Conservation (phyloP, 2,113 vertebrate species). For the Meles meles region DNA sequence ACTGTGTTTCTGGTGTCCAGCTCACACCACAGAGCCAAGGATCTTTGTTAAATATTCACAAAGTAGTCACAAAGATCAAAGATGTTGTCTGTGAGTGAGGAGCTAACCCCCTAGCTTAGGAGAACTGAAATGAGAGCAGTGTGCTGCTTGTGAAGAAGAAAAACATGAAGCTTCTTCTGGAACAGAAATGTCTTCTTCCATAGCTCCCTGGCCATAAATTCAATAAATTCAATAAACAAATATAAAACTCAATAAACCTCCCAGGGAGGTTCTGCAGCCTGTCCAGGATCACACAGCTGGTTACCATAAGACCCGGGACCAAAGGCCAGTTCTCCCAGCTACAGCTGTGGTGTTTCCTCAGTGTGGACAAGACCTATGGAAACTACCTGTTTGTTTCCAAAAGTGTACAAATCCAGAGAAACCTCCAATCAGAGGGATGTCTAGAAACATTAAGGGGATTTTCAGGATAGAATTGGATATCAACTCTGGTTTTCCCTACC, state of each 20-base stretch:
- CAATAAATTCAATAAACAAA: background rate
- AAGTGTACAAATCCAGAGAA: background rate
- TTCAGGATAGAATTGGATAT: background rate
- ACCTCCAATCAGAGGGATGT: background rate
- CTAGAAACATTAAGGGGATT: background rate
- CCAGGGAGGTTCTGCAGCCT: background rate
- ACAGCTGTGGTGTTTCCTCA: rapidly evolving
- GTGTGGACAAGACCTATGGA: background rate
- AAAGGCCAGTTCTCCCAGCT: background rate
- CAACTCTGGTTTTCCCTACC: no score
- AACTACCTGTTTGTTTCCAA: background rate
- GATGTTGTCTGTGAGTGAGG: background rate
- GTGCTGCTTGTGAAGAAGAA: no score
- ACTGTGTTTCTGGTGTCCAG: rapidly evolving
- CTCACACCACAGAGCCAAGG: background rate
- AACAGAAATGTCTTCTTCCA: background rate
- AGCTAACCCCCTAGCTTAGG: background rate
- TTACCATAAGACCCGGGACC: rapidly evolving
- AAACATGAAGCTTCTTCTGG: background rate
- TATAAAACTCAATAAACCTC: no score
- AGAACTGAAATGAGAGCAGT: background rate
- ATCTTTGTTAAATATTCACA: background rate
- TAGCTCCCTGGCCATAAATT: background rate
- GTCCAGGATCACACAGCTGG: no score
- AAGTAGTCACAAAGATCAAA: background rate